A percentile compares a stretch with the other conserved stretches of the same genome.
phyloP scores from a whole-genome alignment of 2,888 invertebrate genomes.

The Thecophora atra region DNA sequence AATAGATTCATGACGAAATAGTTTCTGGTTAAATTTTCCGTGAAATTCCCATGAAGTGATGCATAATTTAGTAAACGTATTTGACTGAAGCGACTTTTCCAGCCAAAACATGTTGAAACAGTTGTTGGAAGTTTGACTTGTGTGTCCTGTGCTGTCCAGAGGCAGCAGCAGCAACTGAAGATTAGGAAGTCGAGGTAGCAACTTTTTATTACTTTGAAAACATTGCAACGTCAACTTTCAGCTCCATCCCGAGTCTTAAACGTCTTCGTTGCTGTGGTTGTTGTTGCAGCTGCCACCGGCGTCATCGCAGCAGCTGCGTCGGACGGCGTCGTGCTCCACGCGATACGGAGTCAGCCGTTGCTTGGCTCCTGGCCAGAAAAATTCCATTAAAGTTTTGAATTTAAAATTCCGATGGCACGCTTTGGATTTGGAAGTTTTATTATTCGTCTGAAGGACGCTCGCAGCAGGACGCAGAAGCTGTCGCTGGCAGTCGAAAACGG shows the following conservation, averaged over 20 bases:
- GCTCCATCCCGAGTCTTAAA: no score
- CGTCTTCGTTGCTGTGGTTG: no score
- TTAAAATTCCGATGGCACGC: slow-evolving; percentile 16
- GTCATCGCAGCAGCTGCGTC: background rate
- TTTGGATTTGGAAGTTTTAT: slow-evolving; percentile 21
- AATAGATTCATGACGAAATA: background rate
- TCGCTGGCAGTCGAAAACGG: background rate
- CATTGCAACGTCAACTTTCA: background rate
- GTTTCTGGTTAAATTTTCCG: background rate
- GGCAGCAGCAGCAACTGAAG: no score
- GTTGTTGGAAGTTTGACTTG: no score
- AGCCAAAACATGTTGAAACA: background rate
- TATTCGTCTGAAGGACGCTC: slow-evolving; percentile 1
- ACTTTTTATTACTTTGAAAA: slow-evolving; percentile 3
- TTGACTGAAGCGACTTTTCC: background rate
- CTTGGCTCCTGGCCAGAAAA: slow-evolving; percentile 5
- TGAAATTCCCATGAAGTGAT: background rate
- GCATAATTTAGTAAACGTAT: no score
- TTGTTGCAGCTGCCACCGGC: background rate
- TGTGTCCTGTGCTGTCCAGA: background rate
- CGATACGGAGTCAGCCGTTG: background rate
- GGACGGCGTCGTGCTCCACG: background rate
- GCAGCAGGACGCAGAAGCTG: slow-evolving; percentile 1
- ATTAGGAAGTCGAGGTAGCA: background rate
- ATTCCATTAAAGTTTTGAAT: slow-evolving; percentile 28